Base-by-base conservation (phyloP, 2,113 vertebrate genomes). In the Ophiodon elongatus region DNA sequence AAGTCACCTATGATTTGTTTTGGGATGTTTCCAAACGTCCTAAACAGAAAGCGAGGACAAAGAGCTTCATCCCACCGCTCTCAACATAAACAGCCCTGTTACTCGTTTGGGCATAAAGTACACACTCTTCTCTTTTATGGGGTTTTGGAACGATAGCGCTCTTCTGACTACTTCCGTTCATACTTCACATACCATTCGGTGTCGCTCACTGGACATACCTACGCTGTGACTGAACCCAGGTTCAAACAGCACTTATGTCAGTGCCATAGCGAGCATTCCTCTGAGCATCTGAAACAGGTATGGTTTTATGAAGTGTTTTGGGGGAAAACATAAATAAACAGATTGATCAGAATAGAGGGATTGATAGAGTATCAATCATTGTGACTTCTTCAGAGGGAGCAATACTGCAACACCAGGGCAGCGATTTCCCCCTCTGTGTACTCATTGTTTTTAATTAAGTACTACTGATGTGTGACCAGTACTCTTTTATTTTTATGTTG, bases 151-250 rank as follows among this genome's bases (percentile, higher is more conserved):
- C 4, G 23, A 74, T 2, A 45, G 64, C 52, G 76, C 57, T 67
- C 68, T 56, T 6, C 9, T 43, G 8, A 39, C 50, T 41, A 71
- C 74, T 85, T 87, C 73, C 76, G 71, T 57, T 57, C 81, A 85
- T 15, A 66, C 74, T 68, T 85, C 45, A 71, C 77, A 92, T 88
- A 71, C 79, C 87, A 82, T 65, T 63, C 56, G 33, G 37, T 66
- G 68, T 83, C 39, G 10, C 63, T 89, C 71, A 82, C 64, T n/a
- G 59, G 27, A 77, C 86, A 94, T 92, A 82, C 73, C 82, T 78
- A 37, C 19, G 81, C 76, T 76, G 69, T 91, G 91, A 93, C 82
- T 82, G 31, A 73, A 45, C 72, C n/a, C 73, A 31, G 83, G 33
- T 75, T 80, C 64, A 83, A 66, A 80, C 65, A 64, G 19, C 29